Evolutionary conservation across 2,888 invertebrate species (phyloP).

Genomic region (Didymodactylos carnosus): DNA sequence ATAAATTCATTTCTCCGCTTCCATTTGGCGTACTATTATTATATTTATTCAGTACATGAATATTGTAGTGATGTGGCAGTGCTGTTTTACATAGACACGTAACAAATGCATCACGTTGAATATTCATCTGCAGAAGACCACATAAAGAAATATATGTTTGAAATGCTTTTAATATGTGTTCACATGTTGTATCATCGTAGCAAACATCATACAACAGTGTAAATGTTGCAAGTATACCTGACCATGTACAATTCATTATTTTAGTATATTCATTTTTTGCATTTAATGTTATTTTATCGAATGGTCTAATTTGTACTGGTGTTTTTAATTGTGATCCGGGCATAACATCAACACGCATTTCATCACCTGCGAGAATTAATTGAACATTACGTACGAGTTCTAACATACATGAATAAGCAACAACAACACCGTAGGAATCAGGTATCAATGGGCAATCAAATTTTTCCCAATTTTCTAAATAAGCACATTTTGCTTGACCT

Average conservation of each 20-base stretch:
- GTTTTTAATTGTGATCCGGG: background rate
- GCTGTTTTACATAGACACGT: slow-evolving; percentile 86
- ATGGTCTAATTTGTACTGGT: background rate
- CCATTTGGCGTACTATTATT: slow-evolving; percentile 36
- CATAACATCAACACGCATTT: slow-evolving; percentile 29
- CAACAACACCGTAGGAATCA: slow-evolving; percentile 89
- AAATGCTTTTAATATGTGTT: slow-evolving; percentile 71
- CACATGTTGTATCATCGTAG: slow-evolving; percentile 73
- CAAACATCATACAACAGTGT: slow-evolving; percentile 33
- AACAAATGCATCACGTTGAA: slow-evolving; percentile 76
- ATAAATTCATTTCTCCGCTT: slow-evolving; percentile 22
- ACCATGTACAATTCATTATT: slow-evolving; percentile 5
- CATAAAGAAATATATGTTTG: slow-evolving; percentile 72
- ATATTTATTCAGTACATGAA: slow-evolving; percentile 51
- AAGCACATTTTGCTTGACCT: slow-evolving; percentile 19
- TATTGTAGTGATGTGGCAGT: slow-evolving; percentile 76
- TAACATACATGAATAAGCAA: slow-evolving; percentile 75
- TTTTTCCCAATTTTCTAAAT: slow-evolving; percentile 85
- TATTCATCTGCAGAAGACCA: slow-evolving; percentile 54
- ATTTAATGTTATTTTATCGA: background rate
- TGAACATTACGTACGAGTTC: slow-evolving; percentile 58
- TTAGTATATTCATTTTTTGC: background rate
- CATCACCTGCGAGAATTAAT: slow-evolving; percentile 37
- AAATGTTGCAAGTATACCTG: background rate
- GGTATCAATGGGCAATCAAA: slow-evolving; percentile 74